Evolutionary conservation across 2,113 vertebrate genomes (phyloP).

Genomic region (Tringa solitaria): DNA sequence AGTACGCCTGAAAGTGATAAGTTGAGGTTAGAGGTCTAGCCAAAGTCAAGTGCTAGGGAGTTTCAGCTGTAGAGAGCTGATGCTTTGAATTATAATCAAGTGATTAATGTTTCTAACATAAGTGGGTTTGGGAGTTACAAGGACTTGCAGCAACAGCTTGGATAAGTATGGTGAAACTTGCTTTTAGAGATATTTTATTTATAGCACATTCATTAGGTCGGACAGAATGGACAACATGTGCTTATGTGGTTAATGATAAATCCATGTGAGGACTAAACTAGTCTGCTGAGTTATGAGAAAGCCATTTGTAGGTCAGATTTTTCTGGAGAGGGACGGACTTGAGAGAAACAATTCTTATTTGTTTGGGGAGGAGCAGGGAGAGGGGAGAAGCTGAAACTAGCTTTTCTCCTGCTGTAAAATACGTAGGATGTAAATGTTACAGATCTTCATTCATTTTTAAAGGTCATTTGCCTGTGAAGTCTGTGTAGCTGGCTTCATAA

Average conservation of each 20-base stretch:
- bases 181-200: slow-evolving; percentile 56
- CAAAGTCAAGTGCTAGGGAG: slow-evolving; percentile 66
- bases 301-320: slow-evolving; percentile 40
- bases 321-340: not conserved
- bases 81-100: slow-evolving; percentile 61
- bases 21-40: slow-evolving; percentile 55
- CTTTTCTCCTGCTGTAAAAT: not conserved
- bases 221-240: slow-evolving; percentile 53
- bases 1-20: slow-evolving; percentile 41
- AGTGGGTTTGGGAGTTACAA: slow-evolving; percentile 33
- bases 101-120: slow-evolving; percentile 57
- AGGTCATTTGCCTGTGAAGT: not conserved
- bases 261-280: slow-evolving; percentile 43
- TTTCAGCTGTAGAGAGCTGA: slow-evolving; percentile 51
- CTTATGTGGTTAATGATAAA: slow-evolving; percentile 69
- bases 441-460: not conserved
- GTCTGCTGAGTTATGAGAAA: slow-evolving; percentile 42
- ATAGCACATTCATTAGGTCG: slow-evolving; percentile 45
- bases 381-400: not conserved
- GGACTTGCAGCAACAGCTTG: slow-evolving; percentile 44
- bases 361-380: not conserved
- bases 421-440: not conserved
- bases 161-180: slow-evolving; percentile 42
- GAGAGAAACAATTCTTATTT: not conserved
- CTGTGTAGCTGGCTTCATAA: not conserved